These are phyloP conservation scores for Hirtodrosophila alboralis DNA, from an alignment of 2,888 invertebrate species.

Conservation along the genomic window DNA sequence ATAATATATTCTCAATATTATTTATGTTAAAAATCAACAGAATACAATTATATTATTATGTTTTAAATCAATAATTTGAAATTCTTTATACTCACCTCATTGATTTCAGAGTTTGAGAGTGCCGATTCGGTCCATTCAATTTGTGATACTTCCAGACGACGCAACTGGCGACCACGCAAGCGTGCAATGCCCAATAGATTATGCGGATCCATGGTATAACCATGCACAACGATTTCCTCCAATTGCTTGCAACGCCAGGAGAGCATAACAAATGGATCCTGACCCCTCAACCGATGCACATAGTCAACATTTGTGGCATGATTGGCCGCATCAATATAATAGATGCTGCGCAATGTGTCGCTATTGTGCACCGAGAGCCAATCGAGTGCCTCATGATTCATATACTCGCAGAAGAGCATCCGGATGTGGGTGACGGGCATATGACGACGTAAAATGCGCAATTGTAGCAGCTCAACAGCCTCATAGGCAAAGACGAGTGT, in stretches of 20 bases:
- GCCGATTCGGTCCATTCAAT: conserved; percentile 76
- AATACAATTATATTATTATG: too few species aligned
- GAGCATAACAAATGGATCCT: conserved; percentile 87
- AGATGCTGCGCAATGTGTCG: conserved; percentile 82
- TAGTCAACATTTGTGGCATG: conserved; percentile 67
- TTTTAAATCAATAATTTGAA: too few species aligned
- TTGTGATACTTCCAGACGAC: conserved; percentile 83
- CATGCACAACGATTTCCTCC: conserved; percentile 86
- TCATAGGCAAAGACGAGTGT: conserved; percentile 88
- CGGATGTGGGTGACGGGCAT: conserved; percentile 91
- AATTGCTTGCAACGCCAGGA: conserved; percentile 86
- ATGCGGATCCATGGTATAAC: conserved; percentile 83
- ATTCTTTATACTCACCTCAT: conserved; percentile 70
- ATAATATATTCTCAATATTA: too few species aligned
- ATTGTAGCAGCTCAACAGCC: conserved; percentile 87
- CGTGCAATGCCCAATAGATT: conserved; percentile 83
- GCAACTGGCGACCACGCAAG: conserved; percentile 80
- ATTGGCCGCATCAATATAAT: conserved; percentile 83
- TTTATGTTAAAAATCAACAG: too few species aligned
- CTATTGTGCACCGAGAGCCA: conserved; percentile 82
- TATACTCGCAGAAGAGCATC: conserved; percentile 89
- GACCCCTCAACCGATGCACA: conserved; percentile 44
- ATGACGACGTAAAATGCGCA: conserved; percentile 87
- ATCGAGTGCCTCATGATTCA: conserved; percentile 83
- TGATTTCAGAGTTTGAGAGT: conserved; percentile 64